Conservation (phyloP, 2,113 vertebrate species). For the pig (Sus scrofa) region DNA sequence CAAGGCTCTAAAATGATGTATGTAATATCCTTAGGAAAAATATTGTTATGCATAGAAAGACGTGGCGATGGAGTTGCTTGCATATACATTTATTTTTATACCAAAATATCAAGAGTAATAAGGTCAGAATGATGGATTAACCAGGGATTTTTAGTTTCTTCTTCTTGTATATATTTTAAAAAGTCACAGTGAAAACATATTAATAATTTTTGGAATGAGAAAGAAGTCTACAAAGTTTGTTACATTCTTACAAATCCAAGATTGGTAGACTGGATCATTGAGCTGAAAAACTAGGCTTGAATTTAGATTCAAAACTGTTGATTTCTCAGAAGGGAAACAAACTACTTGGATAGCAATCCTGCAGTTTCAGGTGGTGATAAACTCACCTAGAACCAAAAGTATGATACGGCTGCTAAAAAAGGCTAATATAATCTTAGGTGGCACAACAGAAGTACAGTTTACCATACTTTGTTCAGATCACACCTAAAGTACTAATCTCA, state of each 20-base stretch:
- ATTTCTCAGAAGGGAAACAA: background rate
- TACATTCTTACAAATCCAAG: background rate
- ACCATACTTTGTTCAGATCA: background rate
- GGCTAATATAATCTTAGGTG: background rate
- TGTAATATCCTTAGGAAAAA: background rate
- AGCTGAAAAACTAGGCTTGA: background rate
- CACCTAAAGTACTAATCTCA: background rate
- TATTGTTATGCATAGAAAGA: background rate
- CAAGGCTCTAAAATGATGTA: background rate
- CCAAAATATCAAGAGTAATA: background rate
- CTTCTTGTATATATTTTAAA: background rate
- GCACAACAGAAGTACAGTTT: background rate
- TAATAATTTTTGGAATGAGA: background rate
- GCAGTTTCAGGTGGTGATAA: background rate
- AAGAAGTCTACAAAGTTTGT: background rate
- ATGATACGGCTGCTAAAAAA: background rate
- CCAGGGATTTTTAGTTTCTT: background rate
- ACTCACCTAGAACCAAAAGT: background rate
- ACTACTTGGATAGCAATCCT: background rate
- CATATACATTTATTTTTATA: background rate
- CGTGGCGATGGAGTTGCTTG: background rate
- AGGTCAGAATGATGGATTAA: background rate
- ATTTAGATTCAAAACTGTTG: background rate
- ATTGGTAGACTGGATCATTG: background rate
- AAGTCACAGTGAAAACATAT: background rate